Percentiles rank a stretch among this genome's conserved stretches.
Evolutionary conservation across 2,113 vertebrate genomes (phyloP).

Genomic region (Xiphophorus maculatus): DNA sequence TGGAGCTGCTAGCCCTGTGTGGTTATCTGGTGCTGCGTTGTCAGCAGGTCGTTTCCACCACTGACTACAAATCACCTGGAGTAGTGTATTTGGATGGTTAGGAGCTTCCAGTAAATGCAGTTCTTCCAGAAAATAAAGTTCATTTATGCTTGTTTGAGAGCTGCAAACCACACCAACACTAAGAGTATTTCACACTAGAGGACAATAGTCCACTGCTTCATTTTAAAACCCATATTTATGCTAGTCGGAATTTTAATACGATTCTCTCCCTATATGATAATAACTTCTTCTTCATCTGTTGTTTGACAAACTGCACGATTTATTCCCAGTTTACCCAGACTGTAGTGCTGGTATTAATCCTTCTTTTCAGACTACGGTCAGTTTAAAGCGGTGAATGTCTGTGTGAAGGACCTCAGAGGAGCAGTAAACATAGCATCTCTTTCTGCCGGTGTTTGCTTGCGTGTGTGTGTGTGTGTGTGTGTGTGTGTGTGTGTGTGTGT

Average conservation of each 20-base stretch:
- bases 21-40: not conserved
- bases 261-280: not conserved
- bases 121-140: not conserved
- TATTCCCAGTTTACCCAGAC: not conserved
- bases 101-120: not conserved
- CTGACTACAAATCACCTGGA: not conserved
- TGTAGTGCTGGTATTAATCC: too few species aligned
- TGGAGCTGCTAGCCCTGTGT: not conserved
- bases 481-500: not conserved
- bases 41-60: not conserved
- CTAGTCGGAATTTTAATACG: not conserved
- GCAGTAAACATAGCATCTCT: not conserved
- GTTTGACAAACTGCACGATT: not conserved
- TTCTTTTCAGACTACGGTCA: not conserved
- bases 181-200: not conserved
- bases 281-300: not conserved
- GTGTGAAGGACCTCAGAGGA: not conserved
- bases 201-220: not conserved
- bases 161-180: not conserved
- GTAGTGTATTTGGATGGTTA: not conserved
- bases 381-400: not conserved
- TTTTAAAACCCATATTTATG: not conserved
- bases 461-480: not conserved
- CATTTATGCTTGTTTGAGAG: not conserved
- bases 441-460: slow-evolving; percentile 1